Evolutionary conservation across 1,140 invertebrate genomes (phyloP).

Genomic region (Microplitis mediator): DNA sequence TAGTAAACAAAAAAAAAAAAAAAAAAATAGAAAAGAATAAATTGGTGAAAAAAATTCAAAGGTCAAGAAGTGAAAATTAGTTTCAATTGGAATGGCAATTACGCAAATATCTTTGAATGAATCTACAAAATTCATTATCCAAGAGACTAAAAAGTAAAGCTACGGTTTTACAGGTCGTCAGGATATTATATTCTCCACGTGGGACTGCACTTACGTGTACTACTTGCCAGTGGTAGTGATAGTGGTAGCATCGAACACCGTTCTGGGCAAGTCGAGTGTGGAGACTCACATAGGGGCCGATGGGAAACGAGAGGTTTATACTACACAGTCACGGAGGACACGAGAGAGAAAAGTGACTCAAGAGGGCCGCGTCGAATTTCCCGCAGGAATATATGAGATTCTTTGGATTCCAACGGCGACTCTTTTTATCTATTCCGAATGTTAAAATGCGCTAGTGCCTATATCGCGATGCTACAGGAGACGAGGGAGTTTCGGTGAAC

Average conservation of each 20-base stretch:
- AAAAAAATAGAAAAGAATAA: not conserved
- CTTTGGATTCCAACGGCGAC: conserved; percentile 9
- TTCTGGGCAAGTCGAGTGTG: not conserved
- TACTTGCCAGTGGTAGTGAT: not conserved
- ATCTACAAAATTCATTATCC: too few species aligned
- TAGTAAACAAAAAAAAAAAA: not conserved
- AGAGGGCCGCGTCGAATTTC: conserved; percentile 6
- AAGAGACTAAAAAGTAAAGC: too few species aligned
- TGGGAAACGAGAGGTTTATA: not conserved
- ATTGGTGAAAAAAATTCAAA: not conserved
- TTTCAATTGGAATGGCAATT: conserved; percentile 11
- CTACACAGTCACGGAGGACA: conserved; percentile 8
- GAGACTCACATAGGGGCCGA: not conserved
- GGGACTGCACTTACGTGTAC: not conserved
- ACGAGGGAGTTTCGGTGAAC: too few species aligned
- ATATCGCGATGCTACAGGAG: too few species aligned
- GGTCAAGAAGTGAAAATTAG: not conserved
- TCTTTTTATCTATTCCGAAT: conserved; percentile 5
- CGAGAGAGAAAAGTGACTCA: not conserved
- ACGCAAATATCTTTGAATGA: too few species aligned
- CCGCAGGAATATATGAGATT: conserved; percentile 25
- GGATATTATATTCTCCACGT: too few species aligned
- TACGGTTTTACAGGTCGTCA: too few species aligned
- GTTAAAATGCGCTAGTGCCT: not conserved
- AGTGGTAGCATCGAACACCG: not conserved